Evolutionary conservation across 2,113 vertebrate genomes (phyloP), one percentile per base, ranked within the genome.

Genomic region (Oreochromis niloticus): DNA sequence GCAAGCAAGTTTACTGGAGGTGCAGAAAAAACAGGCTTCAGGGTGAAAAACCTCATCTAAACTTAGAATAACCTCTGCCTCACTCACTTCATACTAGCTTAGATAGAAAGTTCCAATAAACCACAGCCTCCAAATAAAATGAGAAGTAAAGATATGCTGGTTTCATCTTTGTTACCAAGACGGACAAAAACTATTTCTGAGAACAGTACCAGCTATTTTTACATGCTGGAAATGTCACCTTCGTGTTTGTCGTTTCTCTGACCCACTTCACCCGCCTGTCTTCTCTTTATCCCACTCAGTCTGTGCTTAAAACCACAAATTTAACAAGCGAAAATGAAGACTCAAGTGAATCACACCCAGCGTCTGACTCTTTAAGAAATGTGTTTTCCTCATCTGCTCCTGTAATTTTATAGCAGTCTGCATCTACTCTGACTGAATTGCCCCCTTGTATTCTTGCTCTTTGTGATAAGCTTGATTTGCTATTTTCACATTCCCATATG

Each of bases 161-260:
- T 89, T 87, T 87, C 59, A 57, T 87, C 85, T 57, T 80, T 80
- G 27, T 41, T 86, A 83, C 81, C 32, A 66, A 80, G 90, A 80
- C 63, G 50, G 84, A 85, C 87, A 56, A n/a, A 79, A 85, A 84
- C 87, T 92, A 88, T 94, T 93, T 93, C 90, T 83, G 87, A 89
- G 84, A 93, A 88, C 84, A 85, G 17, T 81, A 82, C 85, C 5
- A 13, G 52, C 82, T 91, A 92, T 93, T 93, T 92, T 82, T 88
- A 85, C 81, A 68, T 24, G 30, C 87, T 82, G 73, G 82, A 63
- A 92, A 90, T 86, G 82, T 90, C 71, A 39, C 30, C 7, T 80
- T 82, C 54, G 34, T 87, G 90, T 90, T 93, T 91, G 87, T 52
- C 11, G 56, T 88, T 80, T 83, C 78, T 84, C 81, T 32, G 68